phyloP scores from a whole-genome alignment of 1,140 invertebrate genomes.

The Solen grandis region DNA sequence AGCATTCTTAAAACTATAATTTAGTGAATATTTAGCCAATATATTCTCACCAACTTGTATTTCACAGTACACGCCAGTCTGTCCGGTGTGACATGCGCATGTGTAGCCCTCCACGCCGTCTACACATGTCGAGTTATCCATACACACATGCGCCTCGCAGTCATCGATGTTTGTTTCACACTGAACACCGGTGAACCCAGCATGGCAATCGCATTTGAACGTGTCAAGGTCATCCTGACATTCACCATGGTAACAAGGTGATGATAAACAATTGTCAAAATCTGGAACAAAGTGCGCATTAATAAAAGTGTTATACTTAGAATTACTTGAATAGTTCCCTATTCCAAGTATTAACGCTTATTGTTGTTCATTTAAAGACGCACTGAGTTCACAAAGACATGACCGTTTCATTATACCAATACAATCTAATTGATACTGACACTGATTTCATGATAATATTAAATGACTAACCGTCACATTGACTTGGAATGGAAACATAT shows the following conservation, averaged over 20 bases:
- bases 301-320: too few species aligned
- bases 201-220: background rate
- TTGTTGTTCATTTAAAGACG: too few species aligned
- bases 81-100: slow-evolving; percentile 84
- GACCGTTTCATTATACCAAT: too few species aligned
- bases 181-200: background rate
- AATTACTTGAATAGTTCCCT: too few species aligned
- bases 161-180: slow-evolving; percentile 6
- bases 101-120: slow-evolving; percentile 86
- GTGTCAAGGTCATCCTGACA: background rate
- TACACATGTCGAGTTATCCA: slow-evolving; percentile 81
- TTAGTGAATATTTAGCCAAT: too few species aligned
- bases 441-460: too few species aligned
- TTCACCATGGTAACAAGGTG: background rate
- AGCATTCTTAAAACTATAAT: too few species aligned
- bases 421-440: too few species aligned
- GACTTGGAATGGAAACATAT: background rate
- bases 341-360: too few species aligned
- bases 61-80: slow-evolving; percentile 56
- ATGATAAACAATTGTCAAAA: background rate
- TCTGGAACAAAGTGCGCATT: too few species aligned
- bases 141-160: background rate
- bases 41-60: background rate
- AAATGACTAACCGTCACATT: background rate
- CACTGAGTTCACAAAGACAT: too few species aligned